These are phyloP conservation scores for Micromys minutus DNA, from an alignment of 2,113 vertebrate species.

Conservation along the genomic window DNA sequence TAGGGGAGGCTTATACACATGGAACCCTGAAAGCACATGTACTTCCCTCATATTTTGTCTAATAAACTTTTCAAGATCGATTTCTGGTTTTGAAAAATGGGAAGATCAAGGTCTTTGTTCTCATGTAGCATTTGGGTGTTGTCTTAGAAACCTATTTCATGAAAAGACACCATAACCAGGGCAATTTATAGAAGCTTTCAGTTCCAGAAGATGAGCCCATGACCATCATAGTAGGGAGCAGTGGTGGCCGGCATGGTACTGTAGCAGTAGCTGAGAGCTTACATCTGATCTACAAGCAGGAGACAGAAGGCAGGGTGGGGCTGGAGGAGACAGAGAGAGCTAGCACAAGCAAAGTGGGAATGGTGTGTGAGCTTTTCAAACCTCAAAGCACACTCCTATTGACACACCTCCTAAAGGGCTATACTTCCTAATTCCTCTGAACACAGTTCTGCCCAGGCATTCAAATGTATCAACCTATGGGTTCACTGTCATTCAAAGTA, in stretches of 20 bases:
- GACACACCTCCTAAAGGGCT: background rate
- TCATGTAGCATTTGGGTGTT: background rate
- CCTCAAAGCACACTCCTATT: background rate
- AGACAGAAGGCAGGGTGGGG: background rate
- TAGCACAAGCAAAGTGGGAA: background rate
- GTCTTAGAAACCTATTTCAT: background rate
- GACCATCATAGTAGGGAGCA: background rate
- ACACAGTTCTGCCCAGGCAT: background rate
- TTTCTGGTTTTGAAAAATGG: background rate
- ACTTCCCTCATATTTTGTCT: background rate
- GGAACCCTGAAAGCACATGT: background rate
- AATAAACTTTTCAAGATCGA: background rate
- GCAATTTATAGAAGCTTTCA: background rate
- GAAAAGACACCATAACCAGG: background rate
- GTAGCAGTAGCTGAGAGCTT: background rate
- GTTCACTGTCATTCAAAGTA: background rate
- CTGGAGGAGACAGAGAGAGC: background rate
- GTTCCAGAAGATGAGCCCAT: background rate
- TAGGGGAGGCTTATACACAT: background rate
- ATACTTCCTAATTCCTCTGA: background rate
- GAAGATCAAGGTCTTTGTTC: background rate
- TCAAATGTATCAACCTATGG: background rate
- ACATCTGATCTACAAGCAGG: background rate
- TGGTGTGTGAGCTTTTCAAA: background rate
- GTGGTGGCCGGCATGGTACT: background rate